Evolutionary conservation across 1,140 invertebrate species (phyloP).

Genomic region (Zaprionus africanus): DNA sequence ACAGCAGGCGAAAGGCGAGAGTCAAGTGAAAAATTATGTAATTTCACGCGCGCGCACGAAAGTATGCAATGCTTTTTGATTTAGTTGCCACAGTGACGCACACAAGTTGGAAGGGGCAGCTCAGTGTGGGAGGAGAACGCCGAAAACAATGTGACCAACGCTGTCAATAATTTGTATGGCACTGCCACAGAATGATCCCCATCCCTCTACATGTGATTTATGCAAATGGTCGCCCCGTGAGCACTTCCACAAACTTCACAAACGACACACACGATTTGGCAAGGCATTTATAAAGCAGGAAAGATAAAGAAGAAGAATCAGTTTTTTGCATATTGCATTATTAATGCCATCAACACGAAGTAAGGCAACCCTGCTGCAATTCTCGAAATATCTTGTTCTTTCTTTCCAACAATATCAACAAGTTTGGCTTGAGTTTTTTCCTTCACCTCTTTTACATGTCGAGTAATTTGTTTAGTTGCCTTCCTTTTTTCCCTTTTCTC

Average conservation of each 20-base stretch:
- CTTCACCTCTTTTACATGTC: conserved; percentile 14
- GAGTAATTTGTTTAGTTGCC: background rate
- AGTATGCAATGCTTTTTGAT: conserved; percentile 66
- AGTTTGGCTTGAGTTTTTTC: conserved; percentile 21
- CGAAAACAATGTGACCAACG: background rate
- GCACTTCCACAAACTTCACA: background rate
- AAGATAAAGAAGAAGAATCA: background rate
- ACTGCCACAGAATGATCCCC: too few relatives aligned
- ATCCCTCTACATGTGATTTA: conserved; percentile 50
- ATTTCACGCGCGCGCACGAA: conserved; percentile 58
- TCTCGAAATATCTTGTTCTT: background rate
- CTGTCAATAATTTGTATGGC: conserved; percentile 3
- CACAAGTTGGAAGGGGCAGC: conserved; percentile 9
- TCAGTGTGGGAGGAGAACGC: too few relatives aligned
- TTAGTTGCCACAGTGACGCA: conserved; percentile 56
- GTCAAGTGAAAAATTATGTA: conserved; percentile 56
- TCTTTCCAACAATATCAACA: conserved; percentile 30
- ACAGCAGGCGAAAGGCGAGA: conserved; percentile 42
- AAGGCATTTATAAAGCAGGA: too few relatives aligned
- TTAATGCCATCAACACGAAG: background rate
- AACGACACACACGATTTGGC: background rate
- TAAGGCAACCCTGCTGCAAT: too few relatives aligned
- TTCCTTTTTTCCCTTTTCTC: background rate
- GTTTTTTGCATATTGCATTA: background rate
- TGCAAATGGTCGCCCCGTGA: conserved; percentile 58